Evolutionary conservation across 2,113 vertebrate species (phyloP).

Genomic region (Sclerurus mexicanus): DNA sequence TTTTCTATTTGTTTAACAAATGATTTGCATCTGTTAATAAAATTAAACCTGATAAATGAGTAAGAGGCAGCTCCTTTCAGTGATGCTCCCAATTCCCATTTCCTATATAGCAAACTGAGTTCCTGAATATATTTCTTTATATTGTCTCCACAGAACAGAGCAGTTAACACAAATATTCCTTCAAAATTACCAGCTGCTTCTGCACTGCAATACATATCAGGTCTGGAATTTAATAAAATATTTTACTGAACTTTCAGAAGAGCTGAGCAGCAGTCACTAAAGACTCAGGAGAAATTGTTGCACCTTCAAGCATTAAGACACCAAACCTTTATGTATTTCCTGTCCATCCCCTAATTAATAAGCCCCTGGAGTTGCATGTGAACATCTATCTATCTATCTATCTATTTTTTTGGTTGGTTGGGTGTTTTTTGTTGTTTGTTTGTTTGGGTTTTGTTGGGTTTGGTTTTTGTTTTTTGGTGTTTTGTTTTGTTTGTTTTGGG

Average conservation of each 20-base stretch:
- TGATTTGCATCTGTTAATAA: conserved; percentile 64
- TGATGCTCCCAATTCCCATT: neutral
- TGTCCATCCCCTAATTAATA: neutral
- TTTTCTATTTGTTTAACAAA: conserved; percentile 61
- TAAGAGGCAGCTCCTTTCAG: conserved; percentile 16
- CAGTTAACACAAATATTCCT: neutral
- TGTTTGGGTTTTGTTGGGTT: too few relatives aligned
- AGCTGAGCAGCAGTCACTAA: neutral
- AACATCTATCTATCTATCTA: neutral
- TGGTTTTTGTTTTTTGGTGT: too few relatives aligned
- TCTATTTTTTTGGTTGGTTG: neutral
- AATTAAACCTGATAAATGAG: conserved; percentile 62
- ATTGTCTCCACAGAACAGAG: conserved; percentile 19
- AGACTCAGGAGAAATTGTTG: neutral
- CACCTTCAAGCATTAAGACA: neutral
- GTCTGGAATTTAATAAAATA: neutral
- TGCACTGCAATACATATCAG: neutral
- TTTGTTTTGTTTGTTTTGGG: too few relatives aligned
- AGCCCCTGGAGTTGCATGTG: neutral
- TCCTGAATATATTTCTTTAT: conserved; percentile 37
- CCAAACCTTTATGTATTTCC: neutral
- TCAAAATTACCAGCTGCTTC: conserved; percentile 32
- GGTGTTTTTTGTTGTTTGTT: too few relatives aligned
- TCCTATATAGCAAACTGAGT: neutral
- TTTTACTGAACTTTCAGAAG: conserved; percentile 11